Base-by-base conservation (phyloP, 2,888 invertebrate species). In the Mesochorus sp. region DNA sequence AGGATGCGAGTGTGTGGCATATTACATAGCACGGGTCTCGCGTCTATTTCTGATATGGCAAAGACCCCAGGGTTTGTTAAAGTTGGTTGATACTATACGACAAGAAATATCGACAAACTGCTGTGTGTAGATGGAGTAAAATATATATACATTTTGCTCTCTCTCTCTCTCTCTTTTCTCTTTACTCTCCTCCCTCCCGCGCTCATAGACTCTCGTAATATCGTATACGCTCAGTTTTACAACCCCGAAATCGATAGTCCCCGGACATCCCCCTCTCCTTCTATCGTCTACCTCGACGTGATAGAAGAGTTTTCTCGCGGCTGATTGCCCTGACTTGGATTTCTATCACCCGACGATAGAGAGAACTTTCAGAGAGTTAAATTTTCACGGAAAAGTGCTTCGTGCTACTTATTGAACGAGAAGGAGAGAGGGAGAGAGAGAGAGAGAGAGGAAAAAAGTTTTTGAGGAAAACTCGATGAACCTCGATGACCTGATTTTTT, bases 81-180 rank as follows among this genome's bases (percentile, higher is more conserved):
- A 66, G 59, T 59, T 53, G n/a, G 39, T 61, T 71, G 66, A 53
- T 24, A 51, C 49, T 51, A 31, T 17, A 37, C 47, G 14, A 37
- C 53, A 42, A 39, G 34, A 67, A 72, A 71, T 76, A 76, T 72
- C 61, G 61, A 42, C 47, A 42, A 72, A 55, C 21, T 28, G 26
- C 26, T n/a, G 26, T n/a, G n/a, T n/a, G n/a, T n/a, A 3, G 3
- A 67, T 28, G 61, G 53, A 59, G 26, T 47, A 42, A 47, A 37
- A 42, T 57, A 49, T 24, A 51, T 34, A 4, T n/a, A 26, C 51
- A 39, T 55, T 49, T 14, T 37, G n/a, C 14, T 37, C 37, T n/a
- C n/a, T n/a, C n/a, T n/a, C n/a, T n/a, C n/a, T n/a, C n/a, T n/a
- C n/a, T n/a, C n/a, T n/a, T n/a, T n/a, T n/a, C n/a, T n/a, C n/a